phyloP scores from a whole-genome alignment of 1,140 invertebrate species.

The Argopecten irradians region DNA sequence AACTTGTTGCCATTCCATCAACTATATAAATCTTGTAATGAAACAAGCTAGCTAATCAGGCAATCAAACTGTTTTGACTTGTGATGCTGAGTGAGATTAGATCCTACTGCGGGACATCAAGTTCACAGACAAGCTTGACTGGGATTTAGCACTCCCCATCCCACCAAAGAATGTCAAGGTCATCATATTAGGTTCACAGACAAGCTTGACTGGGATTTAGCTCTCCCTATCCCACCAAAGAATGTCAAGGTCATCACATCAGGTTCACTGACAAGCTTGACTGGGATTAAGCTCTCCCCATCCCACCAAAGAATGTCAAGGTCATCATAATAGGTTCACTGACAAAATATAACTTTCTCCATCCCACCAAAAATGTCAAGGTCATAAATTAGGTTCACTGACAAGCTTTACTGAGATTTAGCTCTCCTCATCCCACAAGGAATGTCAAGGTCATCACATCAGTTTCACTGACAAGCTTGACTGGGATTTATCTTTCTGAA shows the following conservation, averaged over 20 bases:
- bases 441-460: too few relatives aligned
- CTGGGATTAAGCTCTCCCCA: background rate
- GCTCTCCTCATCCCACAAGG: too few relatives aligned
- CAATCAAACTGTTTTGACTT: background rate
- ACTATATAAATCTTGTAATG: background rate
- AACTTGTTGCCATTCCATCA: background rate
- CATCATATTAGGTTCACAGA: background rate
- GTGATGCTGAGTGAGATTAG: background rate
- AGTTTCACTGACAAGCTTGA: too few relatives aligned
- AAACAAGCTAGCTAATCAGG: background rate
- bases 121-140: background rate
- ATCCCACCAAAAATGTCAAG: too few relatives aligned
- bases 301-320: slow-evolving; percentile 6
- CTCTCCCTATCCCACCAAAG: background rate
- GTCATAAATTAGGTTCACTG: too few relatives aligned
- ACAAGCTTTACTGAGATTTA: too few relatives aligned
- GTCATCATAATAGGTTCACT: too few relatives aligned
- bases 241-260: background rate
- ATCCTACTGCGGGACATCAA: background rate
- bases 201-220: background rate
- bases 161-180: slow-evolving; percentile 6
- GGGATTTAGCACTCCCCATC: background rate
- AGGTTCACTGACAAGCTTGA: background rate
- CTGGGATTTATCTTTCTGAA: too few relatives aligned
- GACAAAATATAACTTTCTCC: too few relatives aligned